These are phyloP conservation scores for Sprattus sprattus DNA, from an alignment of 2,113 vertebrate species.

Conservation along the genomic window DNA sequence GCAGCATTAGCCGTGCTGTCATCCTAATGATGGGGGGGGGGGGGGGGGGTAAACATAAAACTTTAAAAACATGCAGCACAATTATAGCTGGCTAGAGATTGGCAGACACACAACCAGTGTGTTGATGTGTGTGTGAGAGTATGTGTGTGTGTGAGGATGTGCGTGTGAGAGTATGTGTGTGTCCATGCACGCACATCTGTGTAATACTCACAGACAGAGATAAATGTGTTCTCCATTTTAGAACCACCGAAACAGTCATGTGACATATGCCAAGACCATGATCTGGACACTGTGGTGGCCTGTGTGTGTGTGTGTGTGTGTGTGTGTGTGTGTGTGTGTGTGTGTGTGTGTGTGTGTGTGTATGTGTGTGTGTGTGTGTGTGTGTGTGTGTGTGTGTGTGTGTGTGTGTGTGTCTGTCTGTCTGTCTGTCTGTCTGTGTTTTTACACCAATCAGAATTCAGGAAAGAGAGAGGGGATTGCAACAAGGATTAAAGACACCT, in stretches of 20 bases:
- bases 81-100: background rate
- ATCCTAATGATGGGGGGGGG: background rate
- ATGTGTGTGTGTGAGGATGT: background rate
- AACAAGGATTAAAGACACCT: constrained; percentile 25
- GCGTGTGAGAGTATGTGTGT: background rate
- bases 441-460: background rate
- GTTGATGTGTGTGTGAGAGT: background rate
- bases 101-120: background rate
- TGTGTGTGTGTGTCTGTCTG: background rate
- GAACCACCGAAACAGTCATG: background rate
- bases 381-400: background rate
- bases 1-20: background rate
- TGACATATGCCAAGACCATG: background rate
- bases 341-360: background rate
- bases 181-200: background rate
- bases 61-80: constrained; percentile 1
- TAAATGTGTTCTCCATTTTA: constrained; percentile 7
- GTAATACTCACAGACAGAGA: background rate
- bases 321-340: background rate
- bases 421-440: background rate
- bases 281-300: background rate
- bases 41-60: background rate
- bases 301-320: background rate
- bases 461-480: background rate
- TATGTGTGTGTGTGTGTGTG: background rate